phyloP scores from a whole-genome alignment of 2,888 invertebrate genomes.

The Calephelis perditalis region DNA sequence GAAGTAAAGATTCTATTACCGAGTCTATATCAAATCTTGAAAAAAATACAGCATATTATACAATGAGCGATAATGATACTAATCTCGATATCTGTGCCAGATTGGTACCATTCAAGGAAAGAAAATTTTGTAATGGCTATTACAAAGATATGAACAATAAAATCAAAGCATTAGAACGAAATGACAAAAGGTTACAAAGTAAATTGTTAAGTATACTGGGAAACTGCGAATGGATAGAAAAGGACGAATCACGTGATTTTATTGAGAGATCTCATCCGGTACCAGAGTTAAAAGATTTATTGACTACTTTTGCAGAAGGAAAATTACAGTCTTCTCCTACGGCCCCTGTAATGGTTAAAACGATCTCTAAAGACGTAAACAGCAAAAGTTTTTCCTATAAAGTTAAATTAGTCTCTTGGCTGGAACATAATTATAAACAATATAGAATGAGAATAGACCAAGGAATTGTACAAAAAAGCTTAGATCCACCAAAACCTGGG shows the following conservation, averaged over 20 bases:
- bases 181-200: conserved; percentile 48
- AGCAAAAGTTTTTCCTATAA: conserved; percentile 34
- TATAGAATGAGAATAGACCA: conserved; percentile 44
- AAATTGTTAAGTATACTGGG: conserved; percentile 36
- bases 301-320: neutral
- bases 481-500: conserved; percentile 49
- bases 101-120: conserved; percentile 39
- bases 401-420: conserved; percentile 50
- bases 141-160: conserved; percentile 49
- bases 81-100: conserved; percentile 41
- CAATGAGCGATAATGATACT: neutral
- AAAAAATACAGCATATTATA: neutral
- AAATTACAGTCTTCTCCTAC: neutral
- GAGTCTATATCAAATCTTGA: neutral
- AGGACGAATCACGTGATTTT: conserved; percentile 14
- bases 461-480: conserved; percentile 40
- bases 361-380: conserved; percentile 3
- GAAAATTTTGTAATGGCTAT: conserved; percentile 47
- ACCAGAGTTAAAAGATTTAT: conserved; percentile 6
- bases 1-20: neutral
- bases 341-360: neutral
- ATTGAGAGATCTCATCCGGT: neutral
- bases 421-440: conserved; percentile 53
- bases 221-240: conserved; percentile 18
- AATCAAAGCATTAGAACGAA: conserved; percentile 54